These are phyloP conservation scores for Heliconius nattereri DNA, from an alignment of 1,140 invertebrate species.

Conservation along the genomic window DNA sequence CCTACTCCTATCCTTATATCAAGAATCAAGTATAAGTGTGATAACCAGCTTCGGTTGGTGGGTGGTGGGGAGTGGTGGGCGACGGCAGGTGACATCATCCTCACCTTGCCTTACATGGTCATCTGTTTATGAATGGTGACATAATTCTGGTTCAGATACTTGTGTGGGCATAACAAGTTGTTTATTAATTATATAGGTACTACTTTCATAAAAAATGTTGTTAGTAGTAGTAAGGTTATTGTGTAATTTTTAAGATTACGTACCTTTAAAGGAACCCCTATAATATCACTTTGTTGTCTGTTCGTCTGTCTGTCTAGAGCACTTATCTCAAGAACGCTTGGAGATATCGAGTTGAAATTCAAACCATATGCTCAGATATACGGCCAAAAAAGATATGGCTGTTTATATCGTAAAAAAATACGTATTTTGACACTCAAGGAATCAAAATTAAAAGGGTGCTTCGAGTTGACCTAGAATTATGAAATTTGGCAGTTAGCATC, in stretches of 20 bases:
- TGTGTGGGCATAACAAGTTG: constrained; percentile 14
- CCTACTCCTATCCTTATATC: constrained; percentile 38
- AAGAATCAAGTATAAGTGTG: constrained; percentile 4
- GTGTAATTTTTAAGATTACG: background rate
- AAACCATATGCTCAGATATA: no score
- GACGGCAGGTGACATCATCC: constrained; percentile 42
- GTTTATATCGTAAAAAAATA: no score
- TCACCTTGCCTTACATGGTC: constrained; percentile 31
- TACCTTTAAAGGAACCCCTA: no score
- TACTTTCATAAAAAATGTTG: background rate
- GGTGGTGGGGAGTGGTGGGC: constrained; percentile 22
- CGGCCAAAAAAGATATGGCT: no score
- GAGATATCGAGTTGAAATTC: no score
- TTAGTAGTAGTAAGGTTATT: background rate
- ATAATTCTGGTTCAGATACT: constrained; percentile 20
- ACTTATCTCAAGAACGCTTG: no score
- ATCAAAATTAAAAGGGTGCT: no score
- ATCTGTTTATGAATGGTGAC: constrained; percentile 30
- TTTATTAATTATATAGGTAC: background rate
- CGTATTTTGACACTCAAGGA: no score
- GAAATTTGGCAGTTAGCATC: no score
- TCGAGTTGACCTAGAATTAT: no score
- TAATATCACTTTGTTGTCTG: no score
- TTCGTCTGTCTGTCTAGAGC: no score
- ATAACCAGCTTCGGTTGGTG: background rate